Percentiles rank a stretch among this genome's conserved stretches.
Evolutionary conservation across 1,140 invertebrate species (phyloP).

Genomic region (Goniozus legneri): DNA sequence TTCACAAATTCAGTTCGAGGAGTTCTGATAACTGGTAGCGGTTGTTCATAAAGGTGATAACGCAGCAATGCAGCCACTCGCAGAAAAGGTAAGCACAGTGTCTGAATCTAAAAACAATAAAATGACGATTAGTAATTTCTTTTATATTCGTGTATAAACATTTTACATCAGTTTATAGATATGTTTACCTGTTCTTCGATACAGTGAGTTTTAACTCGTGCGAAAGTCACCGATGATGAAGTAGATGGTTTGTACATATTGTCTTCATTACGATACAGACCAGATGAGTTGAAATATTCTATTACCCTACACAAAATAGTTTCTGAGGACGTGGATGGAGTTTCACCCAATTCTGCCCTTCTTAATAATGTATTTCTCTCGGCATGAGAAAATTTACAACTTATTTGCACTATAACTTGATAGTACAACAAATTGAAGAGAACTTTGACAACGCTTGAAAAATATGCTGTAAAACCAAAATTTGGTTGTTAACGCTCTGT

Average conservation of each 20-base stretch:
- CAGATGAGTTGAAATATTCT: slow-evolving; percentile 40
- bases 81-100: slow-evolving; percentile 78
- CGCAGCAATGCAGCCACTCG: slow-evolving; percentile 78
- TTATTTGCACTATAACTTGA: slow-evolving; percentile 76
- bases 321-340: slow-evolving; percentile 25
- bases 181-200: slow-evolving; percentile 36
- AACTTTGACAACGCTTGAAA: slow-evolving; percentile 78
- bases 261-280: slow-evolving; percentile 36
- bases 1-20: slow-evolving; percentile 68
- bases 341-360: slow-evolving; percentile 29
- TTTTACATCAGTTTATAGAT: background rate
- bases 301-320: slow-evolving; percentile 44
- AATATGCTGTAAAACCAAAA: slow-evolving; percentile 70
- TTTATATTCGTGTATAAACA: background rate
- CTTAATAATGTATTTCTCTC: slow-evolving; percentile 43
- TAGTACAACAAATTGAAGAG: slow-evolving; percentile 87
- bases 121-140: slow-evolving; percentile 1
- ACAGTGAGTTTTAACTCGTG: slow-evolving; percentile 26
- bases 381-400: slow-evolving; percentile 60
- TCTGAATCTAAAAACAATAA: slow-evolving; percentile 63
- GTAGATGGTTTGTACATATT: slow-evolving; percentile 23
- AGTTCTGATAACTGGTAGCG: slow-evolving; percentile 67
- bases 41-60: slow-evolving; percentile 80
- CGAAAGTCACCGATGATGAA: slow-evolving; percentile 21
- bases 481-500: no score